Percentiles rank a stretch among this genome's conserved stretches.
Evolutionary conservation across 2,797 vertebrate genomes (phyloP).

Genomic region (Lemur catta): DNA sequence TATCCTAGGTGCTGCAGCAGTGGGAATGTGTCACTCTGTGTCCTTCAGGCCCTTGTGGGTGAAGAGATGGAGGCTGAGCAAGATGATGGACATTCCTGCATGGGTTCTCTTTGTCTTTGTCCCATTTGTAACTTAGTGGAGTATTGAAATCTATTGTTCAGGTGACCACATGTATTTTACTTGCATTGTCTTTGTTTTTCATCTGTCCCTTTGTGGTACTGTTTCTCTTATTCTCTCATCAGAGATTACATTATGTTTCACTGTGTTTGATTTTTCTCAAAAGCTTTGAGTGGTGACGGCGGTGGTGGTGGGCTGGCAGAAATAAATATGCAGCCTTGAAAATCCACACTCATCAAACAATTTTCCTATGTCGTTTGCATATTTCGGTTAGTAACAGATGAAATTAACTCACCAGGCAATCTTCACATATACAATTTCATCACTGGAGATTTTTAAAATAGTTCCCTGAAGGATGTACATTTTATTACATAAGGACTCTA

Average conservation of each 20-base stretch:
- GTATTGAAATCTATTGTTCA: neutral
- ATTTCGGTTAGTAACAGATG: neutral
- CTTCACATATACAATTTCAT: neutral
- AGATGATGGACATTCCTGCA: neutral
- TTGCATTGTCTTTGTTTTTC: fast-evolving
- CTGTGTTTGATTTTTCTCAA: neutral
- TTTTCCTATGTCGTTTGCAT: neutral
- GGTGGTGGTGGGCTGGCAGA: neutral
- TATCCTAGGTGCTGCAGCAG: fast-evolving
- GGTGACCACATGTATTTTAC: neutral
- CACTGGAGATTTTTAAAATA: neutral
- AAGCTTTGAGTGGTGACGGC: neutral
- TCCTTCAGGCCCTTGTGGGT: fast-evolving
- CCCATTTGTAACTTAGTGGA: neutral
- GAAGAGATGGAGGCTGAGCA: neutral
- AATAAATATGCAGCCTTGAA: slow-evolving; percentile 51
- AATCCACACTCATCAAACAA: slow-evolving; percentile 56
- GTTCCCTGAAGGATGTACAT: neutral
- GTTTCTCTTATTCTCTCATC: neutral
- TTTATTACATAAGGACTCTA: neutral
- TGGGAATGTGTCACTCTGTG: neutral
- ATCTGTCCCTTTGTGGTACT: no score
- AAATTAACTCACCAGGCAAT: slow-evolving; percentile 31
- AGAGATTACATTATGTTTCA: neutral
- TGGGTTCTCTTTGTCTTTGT: neutral